Evolutionary conservation across 1,140 invertebrate genomes (phyloP), one percentile per base, ranked within the genome.

Genomic region (Yoshiicerus persimilis): DNA sequence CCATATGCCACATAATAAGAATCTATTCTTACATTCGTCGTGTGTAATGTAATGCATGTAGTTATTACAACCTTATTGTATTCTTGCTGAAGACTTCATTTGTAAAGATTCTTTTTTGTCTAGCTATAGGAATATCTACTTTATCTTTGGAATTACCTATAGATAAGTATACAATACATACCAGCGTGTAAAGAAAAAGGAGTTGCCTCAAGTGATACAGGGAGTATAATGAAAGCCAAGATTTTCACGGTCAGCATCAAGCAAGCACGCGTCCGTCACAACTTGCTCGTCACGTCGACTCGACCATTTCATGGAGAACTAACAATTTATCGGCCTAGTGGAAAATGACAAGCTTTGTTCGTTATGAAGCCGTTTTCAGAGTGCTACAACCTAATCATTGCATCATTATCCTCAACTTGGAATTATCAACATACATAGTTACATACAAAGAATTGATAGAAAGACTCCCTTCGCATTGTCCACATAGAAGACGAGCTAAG

Each of bases 291-390:
- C 87, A 83, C 47, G 87, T 87, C 41, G 75, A 80, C 27, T 80
- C 70, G 41, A 30, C 85, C 41, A 56, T 86, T 64, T 86, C 86
- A 64, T 75, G 64, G 66, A 64, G 84, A 88, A 34, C 84, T 39
- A 88, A 88, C 62, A 86, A 88, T 88, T 88, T 88, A 88, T 88
- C 88, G 88, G 88, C 88, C 62, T 70, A 64, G 39, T 86, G 84
- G 87, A 86, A 89, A 89, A 89, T 89, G 89, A 89, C 89, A 89
- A 86, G 89, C 87, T 89, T 87, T 89, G 89, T 89, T 89, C 89
- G 89, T 89, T 89, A 89, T 88, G 89, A 89, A 89, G 87, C 87
- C 87, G 89, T 89, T 89, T 89, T 75, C 83, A 85, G 70, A 87
- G 39, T 77, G 41, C 84, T 86, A 86, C 84, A 86, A 86, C 88